A percentile compares a stretch with the other conserved stretches of the same genome.
These are phyloP conservation scores for Nycticryphes semicollaris DNA, from an alignment of 2,113 vertebrate species.

Conservation along the genomic window DNA sequence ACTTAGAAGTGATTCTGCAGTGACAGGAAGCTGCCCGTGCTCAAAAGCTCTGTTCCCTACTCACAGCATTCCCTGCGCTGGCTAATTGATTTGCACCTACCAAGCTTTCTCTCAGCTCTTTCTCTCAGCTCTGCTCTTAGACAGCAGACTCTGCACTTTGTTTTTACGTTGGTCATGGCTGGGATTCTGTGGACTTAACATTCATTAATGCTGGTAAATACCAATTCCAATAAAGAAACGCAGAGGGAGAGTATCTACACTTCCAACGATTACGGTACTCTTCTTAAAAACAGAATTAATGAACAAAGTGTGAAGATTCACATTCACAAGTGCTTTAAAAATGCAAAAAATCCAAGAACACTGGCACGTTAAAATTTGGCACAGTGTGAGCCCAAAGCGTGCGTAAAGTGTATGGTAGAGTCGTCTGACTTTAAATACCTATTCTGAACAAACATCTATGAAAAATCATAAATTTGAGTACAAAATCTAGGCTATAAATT, in stretches of 20 bases:
- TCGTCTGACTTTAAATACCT: conserved; percentile 35
- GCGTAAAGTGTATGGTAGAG: not conserved
- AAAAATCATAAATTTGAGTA: conserved; percentile 69
- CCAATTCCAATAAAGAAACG: not conserved
- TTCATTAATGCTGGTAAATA: not conserved
- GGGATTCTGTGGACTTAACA: not conserved
- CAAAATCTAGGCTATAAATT: conserved; percentile 74
- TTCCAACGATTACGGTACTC: not conserved
- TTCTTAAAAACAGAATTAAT: not conserved
- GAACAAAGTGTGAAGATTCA: conserved; percentile 53
- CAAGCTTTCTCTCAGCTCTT: not conserved
- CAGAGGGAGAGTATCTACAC: not conserved
- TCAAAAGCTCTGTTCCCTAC: not conserved
- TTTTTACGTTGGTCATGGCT: not conserved
- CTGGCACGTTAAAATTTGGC: conserved; percentile 64
- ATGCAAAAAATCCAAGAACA: conserved; percentile 6
- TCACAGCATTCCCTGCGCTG: not conserved
- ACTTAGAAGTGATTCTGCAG: not conserved
- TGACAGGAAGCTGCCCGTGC: not conserved
- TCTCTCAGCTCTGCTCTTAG: too few species aligned
- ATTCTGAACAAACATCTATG: conserved; percentile 56
- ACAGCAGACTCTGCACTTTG: not conserved
- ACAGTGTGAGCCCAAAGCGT: conserved; percentile 55
- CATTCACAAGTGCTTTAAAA: conserved; percentile 58
- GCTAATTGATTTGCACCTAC: not conserved